phyloP scores from a whole-genome alignment of 2,888 invertebrate genomes.

The Drosophila infuscata region DNA sequence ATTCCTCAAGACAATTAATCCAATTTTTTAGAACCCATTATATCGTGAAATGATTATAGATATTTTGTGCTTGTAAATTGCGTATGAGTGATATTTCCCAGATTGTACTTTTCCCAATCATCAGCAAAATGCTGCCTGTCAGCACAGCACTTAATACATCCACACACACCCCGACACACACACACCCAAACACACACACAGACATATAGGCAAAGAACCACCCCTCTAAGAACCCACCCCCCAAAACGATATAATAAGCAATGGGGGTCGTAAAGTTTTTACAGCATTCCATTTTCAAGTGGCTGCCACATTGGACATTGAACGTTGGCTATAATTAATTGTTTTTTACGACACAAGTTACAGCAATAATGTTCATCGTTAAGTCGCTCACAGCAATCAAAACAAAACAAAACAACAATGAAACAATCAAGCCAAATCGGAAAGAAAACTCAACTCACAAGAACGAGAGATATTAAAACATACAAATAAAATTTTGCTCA shows the following conservation, averaged over 20 bases:
- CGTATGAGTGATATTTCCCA: conserved; percentile 24
- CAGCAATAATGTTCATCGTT: conserved; percentile 55
- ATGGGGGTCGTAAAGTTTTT: conserved; percentile 53
- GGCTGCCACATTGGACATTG: conserved; percentile 34
- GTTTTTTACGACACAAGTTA: conserved; percentile 60
- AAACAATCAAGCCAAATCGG: conserved; percentile 45
- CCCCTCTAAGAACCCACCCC: not conserved
- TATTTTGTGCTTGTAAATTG: conserved; percentile 4
- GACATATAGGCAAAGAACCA: not conserved
- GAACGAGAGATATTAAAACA: conserved; percentile 44
- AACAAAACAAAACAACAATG: conserved; percentile 44
- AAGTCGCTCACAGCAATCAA: conserved; percentile 32
- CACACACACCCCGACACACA: not conserved
- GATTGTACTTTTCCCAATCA: conserved; percentile 17
- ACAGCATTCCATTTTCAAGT: conserved; percentile 61
- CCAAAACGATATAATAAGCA: conserved; percentile 16
- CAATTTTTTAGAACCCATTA: not conserved
- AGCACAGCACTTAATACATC: conserved; percentile 37
- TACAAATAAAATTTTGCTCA: conserved; percentile 45
- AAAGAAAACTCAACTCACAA: conserved; percentile 11
- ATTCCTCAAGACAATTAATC: not conserved
- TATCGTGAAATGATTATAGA: not conserved
- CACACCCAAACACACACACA: not conserved
- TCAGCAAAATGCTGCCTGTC: conserved; percentile 36
- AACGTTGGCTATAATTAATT: conserved; percentile 59